Base-by-base conservation (phyloP, 2,888 invertebrate genomes). In the Drosophila mimetica region DNA sequence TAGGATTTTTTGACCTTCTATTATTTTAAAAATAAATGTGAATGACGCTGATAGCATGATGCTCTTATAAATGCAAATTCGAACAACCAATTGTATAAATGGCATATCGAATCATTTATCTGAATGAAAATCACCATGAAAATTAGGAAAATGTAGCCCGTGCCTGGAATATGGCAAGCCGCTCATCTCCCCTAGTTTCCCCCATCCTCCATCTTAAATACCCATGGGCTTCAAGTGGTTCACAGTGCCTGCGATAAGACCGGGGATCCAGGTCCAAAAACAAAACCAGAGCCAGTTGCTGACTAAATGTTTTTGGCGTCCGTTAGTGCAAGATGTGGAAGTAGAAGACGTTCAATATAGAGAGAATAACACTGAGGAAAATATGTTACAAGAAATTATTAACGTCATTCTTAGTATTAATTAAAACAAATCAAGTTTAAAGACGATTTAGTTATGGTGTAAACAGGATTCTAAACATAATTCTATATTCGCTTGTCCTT, bases 231-330 rank as follows among this genome's bases (percentile, higher is more conserved):
- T 55, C 66, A 67, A 67, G 66, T 65, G 66, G 67, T 22, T 65
- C 37, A 50, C 65, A 53, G 25, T 41, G 52, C 65, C 41, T 22
- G 50, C 64, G 59, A 64, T 59, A 52, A 60, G 51, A 13, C 25
- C 7, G n/a, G n/a, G 42, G 20, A 48, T 20, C 28, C 37, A 44
- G n/a, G 25, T 36, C 59, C 34, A 25, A 34, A 60, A 34, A 39
- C 39, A 30, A 47, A 34, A 34, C 9, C 65, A 46, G 44, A 57
- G 57, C 30, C 57, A 39, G 57, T 46, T 60, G 55, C 46, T 53
- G 71, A 67, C 77, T 81, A 85, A 82, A 85, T 82, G 82, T 70
- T 74, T 71, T 75, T 81, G 82, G 85, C 82, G 82, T 81, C 82
- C 77, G 85, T 85, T 82, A 85, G 81, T 81, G 81, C 44, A 55